A percentile compares a stretch with the other conserved stretches of the same genome.
Conservation (phyloP, 2,797 vertebrate species). For the Sebastiscus albofasciatus region DNA sequence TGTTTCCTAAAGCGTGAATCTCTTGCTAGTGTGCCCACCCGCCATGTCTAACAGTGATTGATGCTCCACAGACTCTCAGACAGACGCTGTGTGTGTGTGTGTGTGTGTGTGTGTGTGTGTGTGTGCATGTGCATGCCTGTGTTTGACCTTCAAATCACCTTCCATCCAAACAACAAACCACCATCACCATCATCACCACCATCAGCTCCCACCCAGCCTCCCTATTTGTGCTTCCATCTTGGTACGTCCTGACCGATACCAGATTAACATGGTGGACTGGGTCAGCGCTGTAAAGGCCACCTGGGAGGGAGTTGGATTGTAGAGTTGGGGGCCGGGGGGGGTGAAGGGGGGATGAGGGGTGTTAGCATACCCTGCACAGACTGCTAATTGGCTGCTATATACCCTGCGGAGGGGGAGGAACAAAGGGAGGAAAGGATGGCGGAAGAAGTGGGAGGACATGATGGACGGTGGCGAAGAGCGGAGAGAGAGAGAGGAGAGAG, state of each 20-base stretch:
- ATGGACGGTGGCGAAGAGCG: neutral
- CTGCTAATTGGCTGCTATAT: conserved; percentile 68
- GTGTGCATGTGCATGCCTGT: conserved; percentile 9
- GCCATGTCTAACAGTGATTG: conserved; percentile 77
- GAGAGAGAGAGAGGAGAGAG: neutral
- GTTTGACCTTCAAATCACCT: conserved; percentile 80
- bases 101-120: conserved; percentile 11
- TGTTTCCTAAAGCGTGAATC: conserved; percentile 65
- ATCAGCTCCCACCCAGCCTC: neutral
- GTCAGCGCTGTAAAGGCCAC: conserved; percentile 54
- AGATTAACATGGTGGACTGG: conserved; percentile 59
- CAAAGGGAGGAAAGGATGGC: conserved; percentile 13
- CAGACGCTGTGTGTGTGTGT: conserved; percentile 12
- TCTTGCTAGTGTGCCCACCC: conserved; percentile 60
- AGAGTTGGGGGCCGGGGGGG: neutral
- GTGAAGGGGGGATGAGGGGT: neutral
- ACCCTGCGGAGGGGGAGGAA: conserved; percentile 14
- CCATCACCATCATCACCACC: neutral
- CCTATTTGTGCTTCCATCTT: conserved; percentile 36
- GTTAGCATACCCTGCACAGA: conserved; percentile 44
- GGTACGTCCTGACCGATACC: conserved; percentile 43
- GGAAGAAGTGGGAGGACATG: conserved; percentile 9
- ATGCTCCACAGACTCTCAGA: conserved; percentile 61
- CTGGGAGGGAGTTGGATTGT: conserved; percentile 20
- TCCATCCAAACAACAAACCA: conserved; percentile 22